These are phyloP conservation scores for Maccullochella peelii DNA, from an alignment of 2,113 vertebrate species.

Conservation along the genomic window DNA sequence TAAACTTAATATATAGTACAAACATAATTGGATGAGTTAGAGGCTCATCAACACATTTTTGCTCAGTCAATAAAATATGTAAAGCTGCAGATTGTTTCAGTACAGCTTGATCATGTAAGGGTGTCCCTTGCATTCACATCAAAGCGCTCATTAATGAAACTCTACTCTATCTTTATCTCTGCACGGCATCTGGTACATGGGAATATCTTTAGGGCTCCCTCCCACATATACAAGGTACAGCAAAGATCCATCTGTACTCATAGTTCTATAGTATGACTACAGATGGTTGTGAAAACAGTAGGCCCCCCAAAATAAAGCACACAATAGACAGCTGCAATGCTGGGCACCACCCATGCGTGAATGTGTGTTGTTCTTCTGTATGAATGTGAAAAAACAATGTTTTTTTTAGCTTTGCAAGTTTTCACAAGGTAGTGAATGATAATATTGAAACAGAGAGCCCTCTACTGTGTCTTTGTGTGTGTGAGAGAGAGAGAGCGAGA, in stretches of 20 bases:
- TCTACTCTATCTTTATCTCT: constrained; percentile 47
- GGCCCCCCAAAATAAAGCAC: not conserved
- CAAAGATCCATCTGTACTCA: constrained; percentile 2
- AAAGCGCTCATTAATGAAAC: constrained; percentile 64
- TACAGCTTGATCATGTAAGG: constrained; percentile 34
- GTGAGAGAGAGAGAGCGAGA: not conserved
- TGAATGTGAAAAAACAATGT: not conserved
- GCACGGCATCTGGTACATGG: constrained; percentile 29
- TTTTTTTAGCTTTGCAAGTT: not conserved
- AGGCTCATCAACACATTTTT: constrained; percentile 30
- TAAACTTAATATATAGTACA: constrained; percentile 35
- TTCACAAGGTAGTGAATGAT: not conserved
- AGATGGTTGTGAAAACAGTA: constrained; percentile 1
- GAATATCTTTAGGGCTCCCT: constrained; percentile 37
- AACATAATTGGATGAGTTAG: constrained; percentile 31
- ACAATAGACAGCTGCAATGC: not conserved
- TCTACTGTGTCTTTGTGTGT: not conserved
- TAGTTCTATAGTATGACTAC: not conserved
- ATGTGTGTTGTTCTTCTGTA: not conserved
- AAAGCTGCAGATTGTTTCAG: constrained; percentile 55
- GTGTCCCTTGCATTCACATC: constrained; percentile 58
- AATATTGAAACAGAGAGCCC: constrained; percentile 3
- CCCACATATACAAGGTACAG: constrained; percentile 15
- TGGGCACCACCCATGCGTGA: not conserved
- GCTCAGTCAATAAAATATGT: constrained; percentile 63